Evolutionary conservation across 53 echinoderm and acorn worm species (phyloP), one percentile per base, ranked within the genome.

Genomic region (Actinopyga echinites): DNA sequence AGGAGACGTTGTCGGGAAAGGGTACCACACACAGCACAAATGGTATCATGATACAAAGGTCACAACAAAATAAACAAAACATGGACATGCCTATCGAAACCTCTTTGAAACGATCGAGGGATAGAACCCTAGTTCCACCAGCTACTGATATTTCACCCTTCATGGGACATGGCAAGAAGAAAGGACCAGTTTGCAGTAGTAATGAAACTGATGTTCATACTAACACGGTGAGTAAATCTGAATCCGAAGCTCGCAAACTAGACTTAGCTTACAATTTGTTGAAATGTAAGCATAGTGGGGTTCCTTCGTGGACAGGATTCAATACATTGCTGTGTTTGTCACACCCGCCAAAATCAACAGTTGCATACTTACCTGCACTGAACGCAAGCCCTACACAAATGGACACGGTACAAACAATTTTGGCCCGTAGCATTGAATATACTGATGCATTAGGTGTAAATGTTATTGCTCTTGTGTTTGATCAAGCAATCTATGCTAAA

Each of bases 1-100:
- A 84, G 63, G 85, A 85, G 65, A 91, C 91, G 15, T 23, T 87
- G 23, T 83, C 87, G 22, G 91, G 91, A 38, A 91, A 87, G 60
- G 84, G 87, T 31, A 86, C 90, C 36, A 90, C 83, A 6, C 90
- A 88, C 78, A 83, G 83, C 57, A 88, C 88, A 37, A 73, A 86
- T 75, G 90, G 86, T 1, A 88, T 88, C 22, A 83, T 75, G 45
- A 83, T 88, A 64, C 83, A 83, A 56, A 65, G 29, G 66, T 65
- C 66, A 31, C 83, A 74, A 25, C 82, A 82, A 22, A 33, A 38
- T 56, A 31, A 30, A 24, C 53, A 42, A 29, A 28, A 65, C 7
- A 30, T 28, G 17, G 66, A 30, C 66, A 29, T 65, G 8, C 66
- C 66, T 7, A 65, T 28, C 8, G 66, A 28, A 65, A 23, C 66